Evolutionary conservation across 2,797 vertebrate genomes (phyloP), one percentile per base, ranked within the genome.

Genomic region (Linurgus olivaceus): DNA sequence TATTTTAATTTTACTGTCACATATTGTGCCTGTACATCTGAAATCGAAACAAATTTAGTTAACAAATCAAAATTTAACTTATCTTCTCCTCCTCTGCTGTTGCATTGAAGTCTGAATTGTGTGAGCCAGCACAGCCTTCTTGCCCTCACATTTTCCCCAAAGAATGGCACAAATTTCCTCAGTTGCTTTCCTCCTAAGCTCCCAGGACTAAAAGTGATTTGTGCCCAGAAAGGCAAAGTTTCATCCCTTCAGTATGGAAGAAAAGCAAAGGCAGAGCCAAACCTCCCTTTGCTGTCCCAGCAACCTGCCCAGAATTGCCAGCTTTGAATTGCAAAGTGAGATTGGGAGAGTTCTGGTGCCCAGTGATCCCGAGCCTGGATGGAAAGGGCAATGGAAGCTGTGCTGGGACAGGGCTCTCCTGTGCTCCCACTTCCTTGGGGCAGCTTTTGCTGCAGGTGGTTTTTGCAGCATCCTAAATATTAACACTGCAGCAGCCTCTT

Each of bases 401-500:
- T 10, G 17, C 38, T 79, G 78, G 0, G 0, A 44, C 48, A 59
- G 73, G 83, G 31, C 17, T 40, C 31, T 38, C 79, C 65, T 2
- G 1, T n/a, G 8, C 13, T 81, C 65, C 66, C 48, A 42, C 38
- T 89, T 82, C 63, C 66, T 50, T 63, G 78, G 42, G 76, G 76
- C 63, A 44, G 66, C 9, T 85, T 47, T 81, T 90, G 72, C 86
- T 94, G 57, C 88, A 91, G 89, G 74, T 81, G 26, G 18, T 67
- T 87, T 79, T 80, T 19, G 8, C 54, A 80, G 86, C 21, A 63
- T 67, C 88, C 62, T 68, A 67, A 90, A 78, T 33, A 86, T 94
- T 73, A 83, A 90, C 94, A 83, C 58, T 86, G 93, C 77, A 55
- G 78, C 68, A 92, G 78, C 44, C 94, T 7, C 0, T 90, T 94